Evolutionary conservation across 1,140 invertebrate genomes (phyloP).

Genomic region (Reticulitermes speratus): DNA sequence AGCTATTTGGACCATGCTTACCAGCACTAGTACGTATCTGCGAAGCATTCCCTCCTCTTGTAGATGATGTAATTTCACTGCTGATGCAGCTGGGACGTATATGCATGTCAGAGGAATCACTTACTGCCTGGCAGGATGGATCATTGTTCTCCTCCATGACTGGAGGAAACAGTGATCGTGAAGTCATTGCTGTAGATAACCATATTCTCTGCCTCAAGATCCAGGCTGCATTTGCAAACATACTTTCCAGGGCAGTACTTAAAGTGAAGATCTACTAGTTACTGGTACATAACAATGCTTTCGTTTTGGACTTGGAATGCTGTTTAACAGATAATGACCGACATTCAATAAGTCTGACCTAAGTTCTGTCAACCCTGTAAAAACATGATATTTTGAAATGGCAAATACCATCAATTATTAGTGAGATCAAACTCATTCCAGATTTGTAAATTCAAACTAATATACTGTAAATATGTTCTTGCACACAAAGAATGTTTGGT

Average conservation of each 20-base stretch:
- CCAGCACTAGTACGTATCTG: constrained; percentile 84
- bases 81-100: constrained; percentile 84
- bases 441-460: too few species aligned
- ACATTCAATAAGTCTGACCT: too few species aligned
- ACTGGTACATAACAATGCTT: too few species aligned
- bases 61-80: constrained; percentile 83
- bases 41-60: constrained; percentile 87
- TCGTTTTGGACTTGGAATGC: too few species aligned
- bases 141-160: neutral
- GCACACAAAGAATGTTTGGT: too few species aligned
- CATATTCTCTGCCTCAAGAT: neutral
- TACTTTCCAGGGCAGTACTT: constrained; percentile 23
- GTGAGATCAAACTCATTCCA: too few species aligned
- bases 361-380: too few species aligned
- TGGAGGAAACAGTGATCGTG: neutral
- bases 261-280: constrained; percentile 26
- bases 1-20: constrained; percentile 79
- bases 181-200: constrained; percentile 7
- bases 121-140: constrained; percentile 45
- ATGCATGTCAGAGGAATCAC: constrained; percentile 77
- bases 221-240: constrained; percentile 19
- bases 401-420: too few species aligned
- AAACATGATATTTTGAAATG: too few species aligned
- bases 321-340: too few species aligned
- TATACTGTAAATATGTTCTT: too few species aligned